Base-by-base conservation (phyloP, 2,797 vertebrate genomes). In the Malurus splendens region DNA sequence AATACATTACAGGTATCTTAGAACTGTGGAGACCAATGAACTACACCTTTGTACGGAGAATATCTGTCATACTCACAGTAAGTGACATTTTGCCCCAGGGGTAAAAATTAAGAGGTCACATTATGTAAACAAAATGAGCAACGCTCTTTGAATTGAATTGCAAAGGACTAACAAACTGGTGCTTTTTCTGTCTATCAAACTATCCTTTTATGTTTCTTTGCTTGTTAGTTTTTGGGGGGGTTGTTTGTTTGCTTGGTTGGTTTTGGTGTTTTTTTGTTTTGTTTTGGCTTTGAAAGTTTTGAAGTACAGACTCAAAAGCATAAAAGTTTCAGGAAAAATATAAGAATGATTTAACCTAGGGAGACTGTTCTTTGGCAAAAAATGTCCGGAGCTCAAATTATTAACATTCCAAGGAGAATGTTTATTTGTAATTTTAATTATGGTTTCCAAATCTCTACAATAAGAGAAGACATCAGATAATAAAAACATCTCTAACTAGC, bases 21-120 rank as follows among this genome's bases (percentile, higher is more conserved):
- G 83, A 27, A 38, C 41, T 0, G 0, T 25, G 22, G 18, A 74
- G 42, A 78, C 28, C n/a, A 71, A 30, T 1, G 18, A 20, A 44
- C 38, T 30, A 25, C 19, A 47, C 20, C 59, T 72, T 83, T 62
- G 47, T 65, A 65, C 7, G 68, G 19, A 57, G 24, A 61, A 54
- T 28, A 81, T 14, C 7, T 52, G 38, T 25, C 59, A 32, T 42
- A 42, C 11, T 78, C 42, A 41, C 1, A 1, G 27, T 18, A 71
- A 41, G n/a, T 18, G 56, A 41, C 33, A 18, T 64, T 83, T 71
- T 71, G 30, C 4, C 16, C 18, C 19, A 19, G 13, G 14, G 18
- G 9, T 47, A 64, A 72, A 89, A 80, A 45, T 17, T n/a, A 39
- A 60, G 45, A 64, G 7, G 22, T 50, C 38, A 60, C 13, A 36